Conservation (phyloP, 2,888 invertebrate genomes). For the Iselma pallidipennis region DNA sequence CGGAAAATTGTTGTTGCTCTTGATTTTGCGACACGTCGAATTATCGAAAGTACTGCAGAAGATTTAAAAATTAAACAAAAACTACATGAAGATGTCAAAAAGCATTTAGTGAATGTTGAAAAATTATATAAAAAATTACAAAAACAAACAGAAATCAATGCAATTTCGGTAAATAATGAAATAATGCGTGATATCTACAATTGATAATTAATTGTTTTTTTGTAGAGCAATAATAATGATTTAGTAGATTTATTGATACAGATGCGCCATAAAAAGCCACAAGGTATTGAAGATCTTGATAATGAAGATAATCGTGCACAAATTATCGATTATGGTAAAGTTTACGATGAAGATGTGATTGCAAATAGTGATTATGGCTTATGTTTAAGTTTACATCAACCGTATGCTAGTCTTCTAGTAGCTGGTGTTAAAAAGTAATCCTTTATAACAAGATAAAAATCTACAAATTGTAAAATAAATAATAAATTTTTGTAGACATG, state of each 20-base stretch:
- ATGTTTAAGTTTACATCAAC: constrained; percentile 95
- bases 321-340: constrained; percentile 41
- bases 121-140: constrained; percentile 43
- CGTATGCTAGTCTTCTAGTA: constrained; percentile 90
- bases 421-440: constrained; percentile 88
- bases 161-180: constrained; percentile 15
- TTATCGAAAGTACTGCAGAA: constrained; percentile 45
- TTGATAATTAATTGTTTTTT: constrained; percentile 1
- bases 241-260: constrained; percentile 44
- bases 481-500: constrained; percentile 68
- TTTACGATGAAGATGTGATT: constrained; percentile 50
- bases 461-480: no score
- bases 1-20: constrained; percentile 51
- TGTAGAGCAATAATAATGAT: constrained; percentile 42
- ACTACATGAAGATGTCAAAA: constrained; percentile 42
- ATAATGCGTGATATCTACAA: no score
- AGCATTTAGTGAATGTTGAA: constrained; percentile 45
- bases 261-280: constrained; percentile 47
- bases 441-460: no score
- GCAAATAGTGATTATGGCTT: constrained; percentile 64
- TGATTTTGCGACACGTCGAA: constrained; percentile 51
- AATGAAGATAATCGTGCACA: constrained; percentile 42
- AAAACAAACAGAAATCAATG: constrained; percentile 30
- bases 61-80: constrained; percentile 43
- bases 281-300: constrained; percentile 39